Conservation (phyloP, 2,113 vertebrate species). For the Onychostoma macrolepis region DNA sequence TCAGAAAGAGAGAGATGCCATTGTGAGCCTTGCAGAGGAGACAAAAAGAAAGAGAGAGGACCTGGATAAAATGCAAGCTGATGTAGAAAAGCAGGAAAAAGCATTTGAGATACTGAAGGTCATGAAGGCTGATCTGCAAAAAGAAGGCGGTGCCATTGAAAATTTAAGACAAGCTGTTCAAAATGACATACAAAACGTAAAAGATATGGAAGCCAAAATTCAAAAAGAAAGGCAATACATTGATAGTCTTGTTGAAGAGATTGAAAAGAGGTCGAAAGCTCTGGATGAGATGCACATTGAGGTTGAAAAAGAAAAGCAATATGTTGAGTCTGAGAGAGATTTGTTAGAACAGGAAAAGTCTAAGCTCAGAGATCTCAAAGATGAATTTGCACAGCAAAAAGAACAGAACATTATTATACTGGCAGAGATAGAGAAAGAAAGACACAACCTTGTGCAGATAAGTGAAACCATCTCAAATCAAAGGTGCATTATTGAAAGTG, state of each 20-base stretch:
- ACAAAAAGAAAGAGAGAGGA: slow-evolving; percentile 18
- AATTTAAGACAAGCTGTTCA: slow-evolving; percentile 26
- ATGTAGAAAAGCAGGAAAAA: slow-evolving; percentile 3
- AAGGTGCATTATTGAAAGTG: slow-evolving; percentile 1
- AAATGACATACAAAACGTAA: background rate
- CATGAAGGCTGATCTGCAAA: slow-evolving; percentile 34
- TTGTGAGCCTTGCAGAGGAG: slow-evolving; percentile 2
- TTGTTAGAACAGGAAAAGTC: slow-evolving; percentile 44
- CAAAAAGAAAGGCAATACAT: slow-evolving; percentile 15
- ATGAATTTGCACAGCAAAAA: slow-evolving; percentile 32
- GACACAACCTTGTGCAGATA: slow-evolving; percentile 3
- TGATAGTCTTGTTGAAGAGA: slow-evolving; percentile 10
- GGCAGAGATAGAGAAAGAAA: slow-evolving; percentile 3
- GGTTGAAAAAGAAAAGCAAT: slow-evolving; percentile 32
- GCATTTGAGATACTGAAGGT: background rate
- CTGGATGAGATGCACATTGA: slow-evolving; percentile 23
- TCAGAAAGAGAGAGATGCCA: slow-evolving; percentile 21
- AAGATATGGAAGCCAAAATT: slow-evolving; percentile 13
- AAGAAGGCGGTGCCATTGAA: slow-evolving; percentile 8
- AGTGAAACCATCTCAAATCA: slow-evolving; percentile 37
- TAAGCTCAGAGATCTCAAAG: slow-evolving; percentile 39
- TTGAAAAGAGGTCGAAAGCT: background rate
- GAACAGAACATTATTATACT: background rate
- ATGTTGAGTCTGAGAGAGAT: slow-evolving; percentile 49
- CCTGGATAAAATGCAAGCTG: slow-evolving; percentile 8